Conservation (phyloP, 2,113 vertebrate species). For the Myrmecobius fasciatus region DNA sequence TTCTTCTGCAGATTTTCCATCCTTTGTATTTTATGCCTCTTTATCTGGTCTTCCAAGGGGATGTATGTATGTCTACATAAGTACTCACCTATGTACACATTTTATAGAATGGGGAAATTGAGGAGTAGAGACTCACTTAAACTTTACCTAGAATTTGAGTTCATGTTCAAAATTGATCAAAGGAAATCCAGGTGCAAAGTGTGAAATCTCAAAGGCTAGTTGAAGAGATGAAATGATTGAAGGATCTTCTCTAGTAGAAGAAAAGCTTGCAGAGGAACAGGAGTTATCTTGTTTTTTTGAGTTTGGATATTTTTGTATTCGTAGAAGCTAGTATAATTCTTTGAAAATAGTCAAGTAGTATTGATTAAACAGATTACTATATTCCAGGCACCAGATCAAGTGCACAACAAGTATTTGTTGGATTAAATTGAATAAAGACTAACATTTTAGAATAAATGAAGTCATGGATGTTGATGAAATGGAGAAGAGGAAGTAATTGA, state of each 20-base stretch:
- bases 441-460: background rate
- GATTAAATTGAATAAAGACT: background rate
- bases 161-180: background rate
- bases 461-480: background rate
- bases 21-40: background rate
- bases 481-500: background rate
- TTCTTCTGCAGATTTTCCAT: background rate
- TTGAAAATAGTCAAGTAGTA: background rate
- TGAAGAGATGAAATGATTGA: background rate
- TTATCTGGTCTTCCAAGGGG: background rate
- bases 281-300: background rate
- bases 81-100: background rate
- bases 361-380: background rate
- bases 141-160: background rate
- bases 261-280: background rate
- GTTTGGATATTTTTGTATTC: background rate
- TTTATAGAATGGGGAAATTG: background rate
- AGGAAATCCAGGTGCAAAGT: background rate
- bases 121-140: background rate
- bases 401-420: background rate
- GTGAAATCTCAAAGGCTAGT: background rate
- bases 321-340: background rate
- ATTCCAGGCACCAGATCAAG: background rate
- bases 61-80: background rate
- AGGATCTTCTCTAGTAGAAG: background rate